Evolutionary conservation across 64 coral and sea anemone species (phyloP).

Genomic region (Hydrozoanthus tunicans): DNA sequence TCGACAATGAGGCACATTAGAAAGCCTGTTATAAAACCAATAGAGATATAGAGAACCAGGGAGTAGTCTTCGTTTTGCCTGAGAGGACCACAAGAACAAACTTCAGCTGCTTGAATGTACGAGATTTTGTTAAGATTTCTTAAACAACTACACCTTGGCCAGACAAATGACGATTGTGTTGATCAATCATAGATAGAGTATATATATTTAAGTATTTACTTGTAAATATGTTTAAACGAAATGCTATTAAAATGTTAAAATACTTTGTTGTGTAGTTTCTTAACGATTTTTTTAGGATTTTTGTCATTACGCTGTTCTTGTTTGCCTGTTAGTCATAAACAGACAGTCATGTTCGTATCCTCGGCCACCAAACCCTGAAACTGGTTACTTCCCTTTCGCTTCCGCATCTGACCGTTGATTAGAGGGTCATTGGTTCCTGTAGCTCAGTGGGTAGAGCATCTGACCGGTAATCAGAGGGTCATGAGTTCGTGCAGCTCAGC

Average conservation of each 20-base stretch:
- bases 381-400: too few species aligned
- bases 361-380: too few species aligned
- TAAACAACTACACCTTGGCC: not conserved
- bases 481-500: too few species aligned
- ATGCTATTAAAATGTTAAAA: conserved; percentile 5
- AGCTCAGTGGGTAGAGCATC: too few species aligned
- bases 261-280: not conserved
- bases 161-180: not conserved
- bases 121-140: not conserved
- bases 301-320: too few species aligned
- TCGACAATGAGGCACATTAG: conserved; percentile 96
- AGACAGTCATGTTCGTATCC: too few species aligned
- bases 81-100: not conserved
- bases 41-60: conserved; percentile 76
- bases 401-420: too few species aligned
- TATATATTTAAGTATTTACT: conserved; percentile 25
- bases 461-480: too few species aligned
- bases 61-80: not conserved
- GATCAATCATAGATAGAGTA: not conserved
- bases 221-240: conserved; percentile 16
- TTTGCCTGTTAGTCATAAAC: too few species aligned
- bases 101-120: not conserved
- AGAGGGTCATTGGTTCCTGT: too few species aligned
- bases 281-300: not conserved
- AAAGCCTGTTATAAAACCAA: conserved; percentile 97